phyloP scores from a whole-genome alignment of 2,797 vertebrate genomes.

The Melanotaenia pygmaea region DNA sequence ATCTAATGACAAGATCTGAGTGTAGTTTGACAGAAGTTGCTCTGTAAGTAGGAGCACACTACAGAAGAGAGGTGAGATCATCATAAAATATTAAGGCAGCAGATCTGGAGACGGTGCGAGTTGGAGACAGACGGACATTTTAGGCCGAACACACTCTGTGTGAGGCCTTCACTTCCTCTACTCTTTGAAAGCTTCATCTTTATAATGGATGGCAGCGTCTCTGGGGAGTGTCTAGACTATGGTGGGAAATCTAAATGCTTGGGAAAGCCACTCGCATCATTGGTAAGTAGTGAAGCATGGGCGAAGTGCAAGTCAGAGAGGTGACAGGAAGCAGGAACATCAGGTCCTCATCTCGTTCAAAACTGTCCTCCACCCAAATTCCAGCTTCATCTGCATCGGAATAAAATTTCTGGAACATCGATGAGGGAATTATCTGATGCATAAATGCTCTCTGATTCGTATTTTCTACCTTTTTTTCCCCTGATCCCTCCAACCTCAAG shows the following conservation, averaged over 20 bases:
- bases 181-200: conserved; percentile 68
- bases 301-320: conserved; percentile 8
- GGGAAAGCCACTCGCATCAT: conserved; percentile 53
- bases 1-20: conserved; percentile 35
- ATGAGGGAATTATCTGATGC: conserved; percentile 54
- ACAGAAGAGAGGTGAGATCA: conserved; percentile 54
- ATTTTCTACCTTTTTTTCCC: conserved; percentile 41
- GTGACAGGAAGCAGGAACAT: conserved; percentile 32
- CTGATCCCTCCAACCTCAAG: conserved; percentile 59
- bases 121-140: conserved; percentile 61
- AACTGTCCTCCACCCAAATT: conserved; percentile 29
- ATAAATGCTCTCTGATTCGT: conserved; percentile 54
- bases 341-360: conserved; percentile 22
- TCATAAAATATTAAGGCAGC: conserved; percentile 64
- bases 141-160: conserved; percentile 51
- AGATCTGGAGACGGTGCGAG: conserved; percentile 35
- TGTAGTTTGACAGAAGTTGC: conserved; percentile 29
- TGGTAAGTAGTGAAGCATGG: conserved; percentile 37
- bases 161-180: conserved; percentile 65
- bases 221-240: conserved; percentile 73
- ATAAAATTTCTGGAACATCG: conserved; percentile 54
- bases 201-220: conserved; percentile 73
- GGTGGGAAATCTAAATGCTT: conserved; percentile 70
- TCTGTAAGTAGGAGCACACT: conserved; percentile 30
- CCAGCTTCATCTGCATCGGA: conserved; percentile 52